Percentiles rank a stretch among this genome's conserved stretches.
phyloP scores from a whole-genome alignment of 2,797 vertebrate species.

The Labroides dimidiatus region DNA sequence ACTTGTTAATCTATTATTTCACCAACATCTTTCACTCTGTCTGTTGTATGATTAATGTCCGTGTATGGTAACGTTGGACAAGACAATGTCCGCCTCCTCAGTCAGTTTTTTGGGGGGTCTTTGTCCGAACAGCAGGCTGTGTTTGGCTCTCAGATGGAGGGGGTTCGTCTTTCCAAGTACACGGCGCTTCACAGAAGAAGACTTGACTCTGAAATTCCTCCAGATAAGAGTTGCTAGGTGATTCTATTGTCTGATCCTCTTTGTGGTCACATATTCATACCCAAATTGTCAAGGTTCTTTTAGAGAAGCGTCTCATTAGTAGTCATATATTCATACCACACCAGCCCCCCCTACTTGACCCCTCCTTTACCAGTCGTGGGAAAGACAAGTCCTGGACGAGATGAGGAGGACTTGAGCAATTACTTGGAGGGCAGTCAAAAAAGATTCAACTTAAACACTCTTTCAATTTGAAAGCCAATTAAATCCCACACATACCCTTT shows the following conservation, averaged over 20 bases:
- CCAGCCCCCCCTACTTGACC: slow-evolving; percentile 84
- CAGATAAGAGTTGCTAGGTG: slow-evolving; percentile 84
- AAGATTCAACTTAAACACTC: slow-evolving; percentile 54
- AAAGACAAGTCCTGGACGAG: slow-evolving; percentile 79
- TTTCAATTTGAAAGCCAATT: slow-evolving; percentile 39
- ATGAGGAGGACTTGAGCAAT: slow-evolving; percentile 67
- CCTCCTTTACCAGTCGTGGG: slow-evolving; percentile 85
- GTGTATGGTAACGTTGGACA: slow-evolving; percentile 64
- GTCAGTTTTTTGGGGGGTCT: slow-evolving; percentile 63
- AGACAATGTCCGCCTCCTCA: slow-evolving; percentile 74
- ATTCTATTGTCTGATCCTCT: slow-evolving; percentile 81
- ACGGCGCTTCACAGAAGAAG: slow-evolving; percentile 73
- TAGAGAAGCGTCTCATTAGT: slow-evolving; percentile 83
- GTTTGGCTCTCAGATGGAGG: slow-evolving; percentile 76
- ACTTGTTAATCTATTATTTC: slow-evolving; percentile 79
- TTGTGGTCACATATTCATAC: slow-evolving; percentile 86
- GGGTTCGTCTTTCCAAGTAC: slow-evolving; percentile 77
- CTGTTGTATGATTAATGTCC: slow-evolving; percentile 80
- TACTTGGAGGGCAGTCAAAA: slow-evolving; percentile 58
- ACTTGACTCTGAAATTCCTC: slow-evolving; percentile 87
- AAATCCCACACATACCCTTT: slow-evolving; percentile 31
- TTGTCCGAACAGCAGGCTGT: slow-evolving; percentile 71
- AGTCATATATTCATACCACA: slow-evolving; percentile 87
- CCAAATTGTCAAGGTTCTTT: slow-evolving; percentile 77
- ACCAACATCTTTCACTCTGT: slow-evolving; percentile 63